Conservation (phyloP, 2,113 vertebrate species). For the Plotosus lineatus region DNA sequence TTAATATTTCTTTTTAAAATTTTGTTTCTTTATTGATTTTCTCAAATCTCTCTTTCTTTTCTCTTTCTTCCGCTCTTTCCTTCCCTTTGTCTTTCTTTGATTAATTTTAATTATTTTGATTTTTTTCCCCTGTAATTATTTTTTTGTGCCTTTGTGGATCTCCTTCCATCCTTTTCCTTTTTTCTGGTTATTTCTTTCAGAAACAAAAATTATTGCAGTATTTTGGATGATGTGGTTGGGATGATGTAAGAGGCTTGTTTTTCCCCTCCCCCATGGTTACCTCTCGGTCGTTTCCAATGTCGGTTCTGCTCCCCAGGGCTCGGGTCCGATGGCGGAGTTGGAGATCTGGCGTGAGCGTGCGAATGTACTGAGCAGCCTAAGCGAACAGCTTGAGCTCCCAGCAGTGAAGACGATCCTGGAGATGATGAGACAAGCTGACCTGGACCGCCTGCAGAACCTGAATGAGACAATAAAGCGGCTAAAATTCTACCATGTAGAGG, state of each 20-base stretch:
- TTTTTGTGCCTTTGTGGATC: not conserved
- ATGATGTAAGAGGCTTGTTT: not conserved
- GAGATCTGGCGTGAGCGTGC: slow-evolving; percentile 83
- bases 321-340: slow-evolving; percentile 83
- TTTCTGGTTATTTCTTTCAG: not conserved
- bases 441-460: slow-evolving; percentile 69
- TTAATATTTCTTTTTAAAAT: not conserved
- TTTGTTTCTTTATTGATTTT: not conserved
- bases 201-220: not conserved
- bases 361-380: slow-evolving; percentile 74
- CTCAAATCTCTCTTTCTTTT: not conserved
- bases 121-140: not conserved
- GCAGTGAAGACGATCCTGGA: slow-evolving; percentile 78
- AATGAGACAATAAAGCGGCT: slow-evolving; percentile 74
- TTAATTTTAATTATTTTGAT: not conserved
- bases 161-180: not conserved
- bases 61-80: not conserved
- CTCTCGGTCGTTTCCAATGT: not conserved
- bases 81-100: not conserved
- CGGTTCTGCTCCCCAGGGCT: slow-evolving; percentile 65
- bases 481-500: slow-evolving; percentile 75
- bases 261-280: not conserved
- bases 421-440: slow-evolving; percentile 72
- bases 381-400: slow-evolving; percentile 80
- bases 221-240: not conserved